Evolutionary conservation across 2,113 vertebrate species (phyloP), one percentile per base, ranked within the genome.

Genomic region (Gnathonemus echidnorhynchus): DNA sequence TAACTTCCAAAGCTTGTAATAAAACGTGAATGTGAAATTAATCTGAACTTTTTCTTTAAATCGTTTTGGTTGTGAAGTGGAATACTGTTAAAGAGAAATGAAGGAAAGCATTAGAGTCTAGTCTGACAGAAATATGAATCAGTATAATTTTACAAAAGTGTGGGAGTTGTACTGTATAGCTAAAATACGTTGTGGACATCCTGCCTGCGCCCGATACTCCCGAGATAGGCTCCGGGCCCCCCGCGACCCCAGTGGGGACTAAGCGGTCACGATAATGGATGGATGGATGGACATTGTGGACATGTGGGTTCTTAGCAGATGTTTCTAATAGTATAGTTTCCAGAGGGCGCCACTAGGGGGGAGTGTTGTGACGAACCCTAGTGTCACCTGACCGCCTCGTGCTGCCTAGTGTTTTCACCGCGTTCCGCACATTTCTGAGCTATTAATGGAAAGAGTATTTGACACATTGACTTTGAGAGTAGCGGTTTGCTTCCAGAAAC

Each of bases 391-490:
- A 94, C 93, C 88, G 86, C 46, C 87, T 45, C 11, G 10, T 91
- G 90, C 53, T 91, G 90, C 91, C 91, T 83, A 91, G 91, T 90
- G 91, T 92, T 95, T 91, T 93, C 92, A 93, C 92, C 35, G 24
- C 92, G 90, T 94, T 92, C 93, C 93, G 87, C 91, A 93, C 92
- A 88, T 93, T 88, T 91, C 88, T 88, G 86, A 90, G 92, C 95
- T 96, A 96, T 96, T 95, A 95, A 92, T 96, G 95, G 95, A 94
- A 93, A 92, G 83, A 91, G 92, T 91, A 91, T 88, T 39, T 74
- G 17, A 87, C 91, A 91, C 91, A 56, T 89, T 93, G 92, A 95
- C 94, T 94, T 94, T 94, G 92, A 94, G 91, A 91, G 74, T 89
- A 88, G 53, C n/a, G 42, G 15, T 50, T 53, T 89, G 88, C 56